Conservation (phyloP, 2,113 vertebrate species). For the Drymodes brunneopygia region DNA sequence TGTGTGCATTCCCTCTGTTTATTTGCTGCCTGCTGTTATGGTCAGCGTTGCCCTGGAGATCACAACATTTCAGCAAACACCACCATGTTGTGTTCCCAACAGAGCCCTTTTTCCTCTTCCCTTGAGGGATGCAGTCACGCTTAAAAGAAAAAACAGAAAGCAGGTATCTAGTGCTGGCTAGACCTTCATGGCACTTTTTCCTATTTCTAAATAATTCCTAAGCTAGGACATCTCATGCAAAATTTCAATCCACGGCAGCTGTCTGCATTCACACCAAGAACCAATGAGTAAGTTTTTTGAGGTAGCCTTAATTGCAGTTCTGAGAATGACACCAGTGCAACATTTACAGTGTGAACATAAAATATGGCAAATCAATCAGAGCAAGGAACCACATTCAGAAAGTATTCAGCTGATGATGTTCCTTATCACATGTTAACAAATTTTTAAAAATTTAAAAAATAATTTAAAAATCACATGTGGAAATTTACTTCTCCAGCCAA, state of each 20-base stretch:
- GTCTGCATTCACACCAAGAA: conserved; percentile 1
- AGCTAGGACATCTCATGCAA: not conserved
- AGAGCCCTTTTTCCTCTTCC: not conserved
- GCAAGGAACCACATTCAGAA: conserved; percentile 26
- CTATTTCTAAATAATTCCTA: not conserved
- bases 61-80: not conserved
- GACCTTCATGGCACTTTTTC: not conserved
- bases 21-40: not conserved
- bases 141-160: not conserved
- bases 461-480: not conserved
- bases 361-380: conserved; percentile 55
- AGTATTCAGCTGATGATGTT: conserved; percentile 39
- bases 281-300: not conserved
- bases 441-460: not conserved
- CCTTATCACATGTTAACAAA: not conserved
- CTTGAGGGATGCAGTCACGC: not conserved
- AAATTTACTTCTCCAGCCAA: conserved; percentile 12
- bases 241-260: not conserved
- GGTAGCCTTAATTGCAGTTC: conserved; percentile 19
- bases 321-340: conserved; percentile 6
- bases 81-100: not conserved
- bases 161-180: not conserved
- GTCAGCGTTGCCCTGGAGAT: not conserved
- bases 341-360: conserved; percentile 50
- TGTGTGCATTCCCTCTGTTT: not conserved